A percentile compares a stretch with the other conserved stretches of the same genome.
Evolutionary conservation across 2,113 vertebrate genomes (phyloP).

Genomic region (Halichoerus grypus): DNA sequence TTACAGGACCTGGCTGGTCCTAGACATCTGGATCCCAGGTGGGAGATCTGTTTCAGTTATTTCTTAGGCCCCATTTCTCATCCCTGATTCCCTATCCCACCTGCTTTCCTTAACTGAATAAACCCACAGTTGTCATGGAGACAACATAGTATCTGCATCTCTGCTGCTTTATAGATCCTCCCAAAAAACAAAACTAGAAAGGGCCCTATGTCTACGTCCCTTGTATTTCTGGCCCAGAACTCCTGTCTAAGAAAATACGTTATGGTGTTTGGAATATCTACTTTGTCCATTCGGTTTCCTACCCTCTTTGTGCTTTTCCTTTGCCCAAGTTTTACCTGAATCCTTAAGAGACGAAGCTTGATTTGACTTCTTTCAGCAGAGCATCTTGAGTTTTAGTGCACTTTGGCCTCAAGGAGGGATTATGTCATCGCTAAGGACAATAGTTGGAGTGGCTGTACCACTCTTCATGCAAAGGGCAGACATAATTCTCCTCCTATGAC

Average conservation of each 20-base stretch:
- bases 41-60: conserved; percentile 46
- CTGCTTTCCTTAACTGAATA: conserved; percentile 82
- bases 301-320: not conserved
- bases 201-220: not conserved
- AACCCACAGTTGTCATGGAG: conserved; percentile 85
- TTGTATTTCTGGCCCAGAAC: not conserved
- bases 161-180: conserved; percentile 75
- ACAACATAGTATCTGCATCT: conserved; percentile 77
- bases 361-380: not conserved
- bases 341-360: not conserved
- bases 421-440: not conserved
- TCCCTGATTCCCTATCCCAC: conserved; percentile 69
- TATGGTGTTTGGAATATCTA: not conserved
- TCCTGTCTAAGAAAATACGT: not conserved
- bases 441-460: not conserved
- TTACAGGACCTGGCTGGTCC: conserved; percentile 43
- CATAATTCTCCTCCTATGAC: not conserved
- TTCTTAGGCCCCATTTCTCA: conserved; percentile 51
- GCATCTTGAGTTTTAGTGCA: not conserved
- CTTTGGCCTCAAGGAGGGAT: not conserved
- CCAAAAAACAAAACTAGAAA: conserved; percentile 70
- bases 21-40: conserved; percentile 46
- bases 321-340: conserved; percentile 8
- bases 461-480: not conserved
- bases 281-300: not conserved